phyloP scores from a whole-genome alignment of 2,113 vertebrate genomes.

The Hymenochirus boettgeri region DNA sequence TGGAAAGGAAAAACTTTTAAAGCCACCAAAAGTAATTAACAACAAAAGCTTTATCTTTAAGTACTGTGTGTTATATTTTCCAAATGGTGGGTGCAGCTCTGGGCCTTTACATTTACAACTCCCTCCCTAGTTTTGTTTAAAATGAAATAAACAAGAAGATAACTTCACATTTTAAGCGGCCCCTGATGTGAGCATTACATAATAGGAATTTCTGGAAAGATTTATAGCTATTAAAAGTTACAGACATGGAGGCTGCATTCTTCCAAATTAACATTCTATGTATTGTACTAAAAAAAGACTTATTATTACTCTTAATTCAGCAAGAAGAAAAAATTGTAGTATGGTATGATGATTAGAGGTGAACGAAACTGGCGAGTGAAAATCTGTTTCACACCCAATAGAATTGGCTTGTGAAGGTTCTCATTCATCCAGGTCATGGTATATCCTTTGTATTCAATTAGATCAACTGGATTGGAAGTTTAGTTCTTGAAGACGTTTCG shows the following conservation, averaged over 20 bases:
- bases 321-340: no score
- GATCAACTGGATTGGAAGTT: no score
- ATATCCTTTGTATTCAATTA: no score
- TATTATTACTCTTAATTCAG: no score
- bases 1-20: background rate
- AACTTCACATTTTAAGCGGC: constrained; percentile 10
- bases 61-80: background rate
- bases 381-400: no score
- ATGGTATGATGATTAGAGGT: no score
- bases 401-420: no score
- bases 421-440: no score
- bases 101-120: background rate
- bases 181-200: constrained; percentile 12
- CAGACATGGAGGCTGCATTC: constrained; percentile 5
- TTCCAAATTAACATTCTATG: background rate
- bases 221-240: background rate
- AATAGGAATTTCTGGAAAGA: constrained; percentile 10
- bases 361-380: no score
- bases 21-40: background rate
- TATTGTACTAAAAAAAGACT: no score
- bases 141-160: constrained; percentile 20
- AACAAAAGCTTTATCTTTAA: constrained; percentile 6
- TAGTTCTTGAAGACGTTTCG: no score
- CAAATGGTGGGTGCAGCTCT: background rate
- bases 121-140: background rate